These are phyloP conservation scores for Hemiprocne comata DNA, from an alignment of 2,113 vertebrate genomes.

Conservation along the genomic window DNA sequence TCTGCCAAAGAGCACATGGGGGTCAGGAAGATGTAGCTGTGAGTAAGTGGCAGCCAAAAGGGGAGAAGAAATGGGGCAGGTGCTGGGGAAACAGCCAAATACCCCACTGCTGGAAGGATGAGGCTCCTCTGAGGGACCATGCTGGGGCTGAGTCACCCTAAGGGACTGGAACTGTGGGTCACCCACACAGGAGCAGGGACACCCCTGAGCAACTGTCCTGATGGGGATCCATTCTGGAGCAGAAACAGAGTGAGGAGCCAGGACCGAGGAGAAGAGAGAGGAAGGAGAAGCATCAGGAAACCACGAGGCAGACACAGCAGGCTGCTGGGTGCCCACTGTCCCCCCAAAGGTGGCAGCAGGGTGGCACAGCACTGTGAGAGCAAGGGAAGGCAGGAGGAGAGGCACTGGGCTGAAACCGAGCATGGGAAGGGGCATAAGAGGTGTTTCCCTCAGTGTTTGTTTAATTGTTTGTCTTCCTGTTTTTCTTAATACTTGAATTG, in stretches of 20 bases:
- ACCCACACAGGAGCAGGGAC: too few relatives aligned
- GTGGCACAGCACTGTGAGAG: rapidly evolving
- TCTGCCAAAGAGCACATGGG: background rate
- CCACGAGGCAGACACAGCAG: rapidly evolving
- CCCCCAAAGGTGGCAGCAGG: background rate
- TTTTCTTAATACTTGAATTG: background rate
- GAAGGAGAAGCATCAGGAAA: background rate
- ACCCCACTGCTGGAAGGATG: background rate
- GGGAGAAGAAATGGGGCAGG: background rate
- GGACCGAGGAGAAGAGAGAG: background rate
- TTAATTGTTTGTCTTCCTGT: background rate
- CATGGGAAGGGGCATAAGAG: background rate
- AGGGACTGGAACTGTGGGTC: rapidly evolving
- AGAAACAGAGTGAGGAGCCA: background rate
- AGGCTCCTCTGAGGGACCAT: rapidly evolving
- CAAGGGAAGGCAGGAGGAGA: background rate
- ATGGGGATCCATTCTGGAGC: rapidly evolving
- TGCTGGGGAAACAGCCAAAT: background rate
- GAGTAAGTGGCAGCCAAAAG: rapidly evolving
- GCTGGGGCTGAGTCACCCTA: rapidly evolving
- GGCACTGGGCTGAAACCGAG: background rate
- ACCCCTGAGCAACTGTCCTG: rapidly evolving
- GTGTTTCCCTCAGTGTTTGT: background rate
- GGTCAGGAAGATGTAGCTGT: rapidly evolving
- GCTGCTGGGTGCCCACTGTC: background rate